A percentile compares a stretch with the other conserved stretches of the same genome.
These are phyloP conservation scores for Hecatera dysodea DNA, from an alignment of 2,888 invertebrate species.

Conservation along the genomic window DNA sequence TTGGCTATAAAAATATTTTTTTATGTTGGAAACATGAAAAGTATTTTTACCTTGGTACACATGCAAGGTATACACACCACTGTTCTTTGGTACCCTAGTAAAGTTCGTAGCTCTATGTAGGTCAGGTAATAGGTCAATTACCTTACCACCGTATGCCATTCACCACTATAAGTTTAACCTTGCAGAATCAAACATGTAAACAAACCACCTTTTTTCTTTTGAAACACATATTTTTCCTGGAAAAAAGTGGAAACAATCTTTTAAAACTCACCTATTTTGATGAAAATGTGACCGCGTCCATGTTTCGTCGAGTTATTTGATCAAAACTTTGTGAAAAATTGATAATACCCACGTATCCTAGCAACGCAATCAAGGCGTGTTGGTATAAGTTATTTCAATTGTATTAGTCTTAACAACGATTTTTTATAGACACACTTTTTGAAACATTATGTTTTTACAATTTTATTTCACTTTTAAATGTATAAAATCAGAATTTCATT, in stretches of 20 bases:
- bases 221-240: slow-evolving; percentile 1
- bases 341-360: slow-evolving; percentile 78
- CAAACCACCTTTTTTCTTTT: slow-evolving; percentile 58
- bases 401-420: slow-evolving; percentile 19
- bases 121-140: slow-evolving; percentile 74
- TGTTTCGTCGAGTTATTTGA: slow-evolving; percentile 63
- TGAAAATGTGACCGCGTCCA: slow-evolving; percentile 41
- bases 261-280: slow-evolving; percentile 65
- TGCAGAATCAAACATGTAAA: slow-evolving; percentile 68
- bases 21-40: slow-evolving; percentile 24
- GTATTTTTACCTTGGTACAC: slow-evolving; percentile 36
- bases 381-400: slow-evolving; percentile 44
- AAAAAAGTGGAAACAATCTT: slow-evolving; percentile 1
- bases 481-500: background rate
- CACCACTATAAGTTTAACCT: slow-evolving; percentile 70
- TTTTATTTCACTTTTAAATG: background rate
- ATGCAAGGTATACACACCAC: slow-evolving; percentile 20
- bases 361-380: slow-evolving; percentile 81
- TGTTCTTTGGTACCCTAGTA: slow-evolving; percentile 22
- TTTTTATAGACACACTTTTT: background rate
- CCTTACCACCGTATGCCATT: slow-evolving; percentile 67
- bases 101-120: slow-evolving; percentile 53
- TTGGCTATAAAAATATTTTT: slow-evolving; percentile 22
- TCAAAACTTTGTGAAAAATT: slow-evolving; percentile 66
- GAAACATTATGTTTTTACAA: background rate